Percentiles rank a stretch among this genome's conserved stretches.
Conservation (phyloP, 2,113 vertebrate species). For the Phylloscopus trochilus region DNA sequence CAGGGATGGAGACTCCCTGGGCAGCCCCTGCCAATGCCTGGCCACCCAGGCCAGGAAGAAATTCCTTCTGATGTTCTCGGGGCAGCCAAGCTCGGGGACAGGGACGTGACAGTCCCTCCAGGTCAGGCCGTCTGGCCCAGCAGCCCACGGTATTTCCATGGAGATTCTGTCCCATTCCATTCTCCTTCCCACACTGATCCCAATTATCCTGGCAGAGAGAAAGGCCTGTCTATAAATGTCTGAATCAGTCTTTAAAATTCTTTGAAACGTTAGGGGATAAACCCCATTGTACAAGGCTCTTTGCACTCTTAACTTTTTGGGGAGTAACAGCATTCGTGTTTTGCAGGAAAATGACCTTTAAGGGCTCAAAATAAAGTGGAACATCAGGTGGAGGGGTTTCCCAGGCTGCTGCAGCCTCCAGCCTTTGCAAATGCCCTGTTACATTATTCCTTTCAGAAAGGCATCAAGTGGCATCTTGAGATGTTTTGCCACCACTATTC, state of each 20-base stretch:
- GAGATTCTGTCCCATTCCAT: fast-evolving
- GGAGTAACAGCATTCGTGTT: background rate
- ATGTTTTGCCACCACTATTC: background rate
- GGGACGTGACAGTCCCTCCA: fast-evolving
- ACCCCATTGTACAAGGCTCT: background rate
- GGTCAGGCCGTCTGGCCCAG: background rate
- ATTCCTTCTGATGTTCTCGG: background rate
- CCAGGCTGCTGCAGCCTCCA: background rate
- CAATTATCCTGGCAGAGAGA: fast-evolving
- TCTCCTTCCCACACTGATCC: background rate
- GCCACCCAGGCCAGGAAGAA: background rate
- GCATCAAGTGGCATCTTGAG: background rate
- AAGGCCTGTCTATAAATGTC: background rate
- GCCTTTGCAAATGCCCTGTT: background rate
- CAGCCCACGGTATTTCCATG: fast-evolving
- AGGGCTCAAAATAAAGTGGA: background rate
- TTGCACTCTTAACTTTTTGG: fast-evolving
- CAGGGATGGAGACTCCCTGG: background rate
- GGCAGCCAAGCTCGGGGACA: background rate
- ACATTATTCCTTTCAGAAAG: background rate
- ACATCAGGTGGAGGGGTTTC: background rate
- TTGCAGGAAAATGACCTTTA: background rate
- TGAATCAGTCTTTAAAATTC: background rate
- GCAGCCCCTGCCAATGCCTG: background rate
- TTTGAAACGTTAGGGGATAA: no score